These are phyloP conservation scores for Heteropelma amictum DNA, from an alignment of 2,888 invertebrate species.

Conservation along the genomic window DNA sequence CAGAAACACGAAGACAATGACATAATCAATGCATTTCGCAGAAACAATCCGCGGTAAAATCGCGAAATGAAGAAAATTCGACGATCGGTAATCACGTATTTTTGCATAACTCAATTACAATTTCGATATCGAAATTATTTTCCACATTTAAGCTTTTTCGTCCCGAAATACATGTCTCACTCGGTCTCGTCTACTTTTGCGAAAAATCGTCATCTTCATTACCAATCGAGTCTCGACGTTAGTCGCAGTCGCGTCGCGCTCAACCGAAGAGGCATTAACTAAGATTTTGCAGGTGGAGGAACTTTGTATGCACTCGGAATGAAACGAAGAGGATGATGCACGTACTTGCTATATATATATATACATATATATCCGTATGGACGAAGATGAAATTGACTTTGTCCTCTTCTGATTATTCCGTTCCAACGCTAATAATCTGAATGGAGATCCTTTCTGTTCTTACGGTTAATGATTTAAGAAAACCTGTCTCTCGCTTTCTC, in stretches of 20 bases:
- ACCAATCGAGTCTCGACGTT: constrained; percentile 2
- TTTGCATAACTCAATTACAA: no score
- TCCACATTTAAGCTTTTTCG: background rate
- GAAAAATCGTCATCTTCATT: background rate
- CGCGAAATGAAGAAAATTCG: no score
- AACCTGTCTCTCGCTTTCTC: constrained; percentile 6
- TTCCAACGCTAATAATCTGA: constrained; percentile 36
- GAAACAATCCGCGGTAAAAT: no score
- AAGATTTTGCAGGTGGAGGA: background rate
- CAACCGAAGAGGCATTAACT: background rate
- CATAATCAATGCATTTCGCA: no score
- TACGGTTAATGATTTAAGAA: constrained; percentile 49
- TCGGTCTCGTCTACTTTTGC: background rate
- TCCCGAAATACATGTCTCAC: no score
- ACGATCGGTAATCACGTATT: no score
- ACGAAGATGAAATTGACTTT: constrained; percentile 51
- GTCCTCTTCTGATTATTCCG: constrained; percentile 10
- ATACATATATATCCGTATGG: constrained; percentile 3
- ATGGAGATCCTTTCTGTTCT: constrained; percentile 37
- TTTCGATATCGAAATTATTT: background rate
- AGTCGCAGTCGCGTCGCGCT: background rate
- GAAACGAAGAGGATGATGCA: background rate
- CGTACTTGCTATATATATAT: no score
- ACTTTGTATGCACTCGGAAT: background rate
- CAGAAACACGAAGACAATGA: no score